Evolutionary conservation across 2,797 vertebrate genomes (phyloP).

Genomic region (Micropoecilia bifurca): DNA sequence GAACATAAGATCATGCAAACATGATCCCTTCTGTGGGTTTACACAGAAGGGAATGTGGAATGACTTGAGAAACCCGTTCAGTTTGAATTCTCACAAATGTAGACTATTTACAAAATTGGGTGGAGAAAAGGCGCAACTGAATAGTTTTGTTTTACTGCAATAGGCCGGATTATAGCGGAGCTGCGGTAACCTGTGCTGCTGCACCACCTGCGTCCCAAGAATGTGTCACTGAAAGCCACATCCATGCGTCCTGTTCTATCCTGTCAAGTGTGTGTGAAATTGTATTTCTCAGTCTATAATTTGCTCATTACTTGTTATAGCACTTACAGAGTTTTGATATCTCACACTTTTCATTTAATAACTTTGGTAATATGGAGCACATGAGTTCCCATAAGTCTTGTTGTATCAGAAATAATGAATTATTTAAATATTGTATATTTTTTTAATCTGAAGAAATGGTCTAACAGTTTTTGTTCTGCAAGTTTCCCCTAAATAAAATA

Average conservation of each 20-base stretch:
- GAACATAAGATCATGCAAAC: constrained; percentile 4
- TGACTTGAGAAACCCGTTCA: constrained; percentile 1
- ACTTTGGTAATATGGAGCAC: neutral
- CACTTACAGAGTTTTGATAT: neutral
- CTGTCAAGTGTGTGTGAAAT: constrained; percentile 3
- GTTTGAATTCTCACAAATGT: neutral
- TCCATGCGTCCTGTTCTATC: constrained; percentile 15
- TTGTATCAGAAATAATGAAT: neutral
- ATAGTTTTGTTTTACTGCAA: constrained; percentile 16
- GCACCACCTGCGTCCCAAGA: constrained; percentile 10
- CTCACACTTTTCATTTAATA: neutral
- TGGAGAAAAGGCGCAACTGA: neutral
- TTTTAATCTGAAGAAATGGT: neutral
- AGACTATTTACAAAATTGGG: neutral
- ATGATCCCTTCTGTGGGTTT: neutral
- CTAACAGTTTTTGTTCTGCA: neutral
- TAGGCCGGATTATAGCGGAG: constrained; percentile 24
- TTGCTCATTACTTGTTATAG: neutral
- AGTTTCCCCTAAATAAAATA: neutral
- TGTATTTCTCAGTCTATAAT: neutral
- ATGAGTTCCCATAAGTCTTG: neutral
- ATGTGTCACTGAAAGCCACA: constrained; percentile 16
- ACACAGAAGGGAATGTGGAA: constrained; percentile 24
- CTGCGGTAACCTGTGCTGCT: constrained; percentile 1
- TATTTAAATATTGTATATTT: neutral